phyloP scores from a whole-genome alignment of 1,140 invertebrate genomes.

The Macrobrachium nipponense region DNA sequence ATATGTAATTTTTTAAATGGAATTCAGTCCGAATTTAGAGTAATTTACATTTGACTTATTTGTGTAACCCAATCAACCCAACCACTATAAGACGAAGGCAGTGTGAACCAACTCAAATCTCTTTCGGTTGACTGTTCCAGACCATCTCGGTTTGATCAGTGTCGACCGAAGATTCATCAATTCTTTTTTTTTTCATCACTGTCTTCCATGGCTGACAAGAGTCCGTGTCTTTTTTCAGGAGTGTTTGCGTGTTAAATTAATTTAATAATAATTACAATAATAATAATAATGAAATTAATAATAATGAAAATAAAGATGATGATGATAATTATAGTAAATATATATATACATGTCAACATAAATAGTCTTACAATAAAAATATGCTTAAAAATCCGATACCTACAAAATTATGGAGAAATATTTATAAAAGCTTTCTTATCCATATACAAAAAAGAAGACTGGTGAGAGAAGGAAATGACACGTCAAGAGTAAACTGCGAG shows the following conservation, averaged over 20 bases:
- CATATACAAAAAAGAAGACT: constrained; percentile 5
- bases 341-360: constrained; percentile 50
- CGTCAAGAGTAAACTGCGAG: no score
- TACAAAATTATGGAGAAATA: constrained; percentile 45
- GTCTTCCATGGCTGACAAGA: constrained; percentile 55
- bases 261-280: constrained; percentile 38
- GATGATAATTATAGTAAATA: constrained; percentile 50
- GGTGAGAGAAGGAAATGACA: no score
- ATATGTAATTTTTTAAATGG: no score
- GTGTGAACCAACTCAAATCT: constrained; percentile 51
- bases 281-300: constrained; percentile 32
- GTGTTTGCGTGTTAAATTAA: constrained; percentile 57
- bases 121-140: constrained; percentile 46
- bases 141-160: constrained; percentile 17
- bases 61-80: neutral
- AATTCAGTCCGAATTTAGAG: no score
- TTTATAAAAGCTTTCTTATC: constrained; percentile 19
- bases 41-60: no score
- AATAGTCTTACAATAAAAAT: constrained; percentile 14
- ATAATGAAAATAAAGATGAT: constrained; percentile 35
- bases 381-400: constrained; percentile 41
- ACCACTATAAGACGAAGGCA: constrained; percentile 26
- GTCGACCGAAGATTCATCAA: constrained; percentile 40
- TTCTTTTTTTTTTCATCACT: constrained; percentile 34
- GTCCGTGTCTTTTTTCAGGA: constrained; percentile 55